phyloP scores from a whole-genome alignment of 35 echinoderm and acorn worm species.

The Nesometra sesokonis region DNA sequence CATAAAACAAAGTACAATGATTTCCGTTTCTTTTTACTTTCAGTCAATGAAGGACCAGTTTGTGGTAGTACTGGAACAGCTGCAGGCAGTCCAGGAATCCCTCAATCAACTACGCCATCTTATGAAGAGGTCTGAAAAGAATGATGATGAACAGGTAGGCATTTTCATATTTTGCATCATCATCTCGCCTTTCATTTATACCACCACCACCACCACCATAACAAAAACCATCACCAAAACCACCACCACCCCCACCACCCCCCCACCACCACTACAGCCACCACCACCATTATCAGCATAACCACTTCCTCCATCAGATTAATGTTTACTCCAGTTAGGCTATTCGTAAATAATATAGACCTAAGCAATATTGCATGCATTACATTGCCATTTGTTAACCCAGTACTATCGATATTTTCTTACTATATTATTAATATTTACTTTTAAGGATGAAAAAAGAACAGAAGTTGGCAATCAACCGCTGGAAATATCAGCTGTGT shows the following conservation, averaged over 20 bases:
- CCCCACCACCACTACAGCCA: background rate
- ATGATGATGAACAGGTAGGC: no score
- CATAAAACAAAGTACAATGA: no score
- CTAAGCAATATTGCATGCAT: no score
- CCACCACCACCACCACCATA: background rate
- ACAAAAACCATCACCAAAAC: background rate
- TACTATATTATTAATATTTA: no score
- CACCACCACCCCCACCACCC: background rate
- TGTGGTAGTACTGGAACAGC: background rate
- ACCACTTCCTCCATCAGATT: background rate
- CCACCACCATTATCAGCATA: background rate
- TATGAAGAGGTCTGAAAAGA: background rate
- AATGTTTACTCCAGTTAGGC: background rate
- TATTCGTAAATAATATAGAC: background rate
- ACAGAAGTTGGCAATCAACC: no score
- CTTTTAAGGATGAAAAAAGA: no score
- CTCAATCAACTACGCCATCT: background rate
- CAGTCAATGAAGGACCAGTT: background rate
- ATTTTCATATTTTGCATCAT: no score
- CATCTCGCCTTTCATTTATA: background rate
- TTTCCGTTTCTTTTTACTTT: no score
- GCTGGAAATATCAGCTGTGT: no score
- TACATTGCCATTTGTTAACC: no score
- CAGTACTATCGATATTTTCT: no score
- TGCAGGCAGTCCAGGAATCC: background rate